phyloP scores from a whole-genome alignment of 2,797 vertebrate genomes.

The Botia almorhae region DNA sequence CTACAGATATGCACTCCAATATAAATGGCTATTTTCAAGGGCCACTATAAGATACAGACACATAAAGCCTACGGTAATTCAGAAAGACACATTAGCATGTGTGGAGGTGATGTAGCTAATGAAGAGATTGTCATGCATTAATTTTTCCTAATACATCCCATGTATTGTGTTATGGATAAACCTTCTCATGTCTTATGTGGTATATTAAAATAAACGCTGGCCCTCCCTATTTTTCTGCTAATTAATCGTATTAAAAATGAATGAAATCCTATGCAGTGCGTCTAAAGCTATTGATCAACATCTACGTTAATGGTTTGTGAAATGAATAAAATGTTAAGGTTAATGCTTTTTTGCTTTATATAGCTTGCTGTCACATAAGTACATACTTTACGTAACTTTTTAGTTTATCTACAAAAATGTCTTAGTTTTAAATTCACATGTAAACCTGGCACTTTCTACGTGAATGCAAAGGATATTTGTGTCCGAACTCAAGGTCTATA shows the following conservation, averaged over 20 bases:
- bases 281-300: slow-evolving; percentile 41
- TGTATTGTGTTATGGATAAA: slow-evolving; percentile 34
- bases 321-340: slow-evolving; percentile 48
- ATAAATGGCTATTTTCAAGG: slow-evolving; percentile 44
- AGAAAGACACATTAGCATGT: slow-evolving; percentile 64
- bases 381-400: slow-evolving; percentile 62
- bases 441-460: slow-evolving; percentile 60
- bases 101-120: slow-evolving; percentile 65
- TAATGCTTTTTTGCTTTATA: slow-evolving; percentile 65
- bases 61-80: not conserved
- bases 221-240: not conserved
- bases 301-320: slow-evolving; percentile 32
- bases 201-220: slow-evolving; percentile 6
- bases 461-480: slow-evolving; percentile 44
- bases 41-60: slow-evolving; percentile 38
- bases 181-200: not conserved
- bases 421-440: slow-evolving; percentile 53
- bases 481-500: slow-evolving; percentile 15
- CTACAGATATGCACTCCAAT: slow-evolving; percentile 41
- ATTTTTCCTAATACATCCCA: slow-evolving; percentile 73
- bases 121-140: slow-evolving; percentile 88
- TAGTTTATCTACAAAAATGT: slow-evolving; percentile 51
- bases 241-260: not conserved
- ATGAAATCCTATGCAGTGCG: slow-evolving; percentile 10
- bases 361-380: slow-evolving; percentile 65